Percentiles rank a stretch among this genome's conserved stretches.
These are phyloP conservation scores for Metopolophium dirhodum DNA, from an alignment of 1,140 invertebrate species.

Conservation along the genomic window DNA sequence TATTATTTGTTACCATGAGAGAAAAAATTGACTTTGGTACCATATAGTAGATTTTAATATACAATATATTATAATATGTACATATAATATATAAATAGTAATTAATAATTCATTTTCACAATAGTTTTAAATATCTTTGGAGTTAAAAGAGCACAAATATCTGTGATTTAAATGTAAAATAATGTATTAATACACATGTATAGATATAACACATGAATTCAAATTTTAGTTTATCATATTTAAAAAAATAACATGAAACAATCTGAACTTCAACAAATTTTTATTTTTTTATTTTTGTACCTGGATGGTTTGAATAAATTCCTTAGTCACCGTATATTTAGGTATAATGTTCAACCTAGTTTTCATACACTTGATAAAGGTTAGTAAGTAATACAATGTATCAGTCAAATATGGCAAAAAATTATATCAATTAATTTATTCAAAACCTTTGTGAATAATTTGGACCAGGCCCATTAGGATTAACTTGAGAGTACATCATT, in stretches of 20 bases:
- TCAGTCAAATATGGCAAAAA: neutral
- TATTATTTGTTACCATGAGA: neutral
- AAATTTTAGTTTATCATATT: neutral
- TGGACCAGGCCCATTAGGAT: conserved; percentile 32
- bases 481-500: conserved; percentile 59
- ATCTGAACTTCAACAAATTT: neutral
- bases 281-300: neutral
- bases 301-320: neutral
- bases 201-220: neutral
- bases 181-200: neutral
- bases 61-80: neutral
- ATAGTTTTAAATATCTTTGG: neutral
- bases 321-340: neutral
- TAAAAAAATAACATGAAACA: neutral
- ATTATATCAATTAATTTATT: conserved; percentile 32
- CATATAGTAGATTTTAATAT: neutral
- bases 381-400: neutral
- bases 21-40: neutral
- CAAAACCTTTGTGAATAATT: conserved; percentile 58
- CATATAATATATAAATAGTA: neutral
- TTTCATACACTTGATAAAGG: neutral
- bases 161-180: neutral
- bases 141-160: neutral
- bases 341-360: neutral
- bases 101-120: neutral